Base-by-base conservation (phyloP, 2,113 vertebrate species). In the Odontesthes bonariensis region DNA sequence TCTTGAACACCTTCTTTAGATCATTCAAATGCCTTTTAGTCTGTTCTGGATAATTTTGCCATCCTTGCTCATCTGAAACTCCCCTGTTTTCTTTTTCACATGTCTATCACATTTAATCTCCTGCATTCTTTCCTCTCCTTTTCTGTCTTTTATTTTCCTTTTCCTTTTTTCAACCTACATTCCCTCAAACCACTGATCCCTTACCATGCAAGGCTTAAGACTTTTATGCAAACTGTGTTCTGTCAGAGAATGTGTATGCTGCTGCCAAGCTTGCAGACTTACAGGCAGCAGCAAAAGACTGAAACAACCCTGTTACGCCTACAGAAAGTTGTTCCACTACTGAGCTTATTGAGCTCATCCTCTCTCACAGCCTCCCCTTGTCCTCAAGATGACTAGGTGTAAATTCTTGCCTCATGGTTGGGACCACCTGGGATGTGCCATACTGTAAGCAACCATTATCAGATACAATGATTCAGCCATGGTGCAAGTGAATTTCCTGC, bases 181-280 rank as follows among this genome's bases (percentile, higher is more conserved):
- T 31, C 64, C 46, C 51, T 35, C 20, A 49, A 14, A 69, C 23
- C 46, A 57, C 38, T 42, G 61, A 67, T 63, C 55, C 35, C n/a
- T 58, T 38, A 33, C 22, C n/a, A 22, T 42, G 63, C 38, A 19
- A 17, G 38, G 66, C 63, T 63, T 63, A 55, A 71, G 22, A 23
- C 63, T 55, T 70, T 77, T 44, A 84, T 73, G 52, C 62, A 73
- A 35, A 31, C 27, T 32, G 63, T 60, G 35, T 75, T 72, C 58
- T 63, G 62, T 69, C 52, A 49, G 40, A 31, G 57, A 70, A 57
- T 17, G 14, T 20, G 16, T 38, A 69, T 85, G 46, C 59, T 77
- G 44, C 38, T 69, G 27, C 65, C 60, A 49, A 73, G 49, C 42
- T 68, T 11, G 42, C n/a, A 67, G 35, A 67, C 38, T 35, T 52